Base-by-base conservation (phyloP, 2,113 vertebrate species). In the Tachycineta bicolor region DNA sequence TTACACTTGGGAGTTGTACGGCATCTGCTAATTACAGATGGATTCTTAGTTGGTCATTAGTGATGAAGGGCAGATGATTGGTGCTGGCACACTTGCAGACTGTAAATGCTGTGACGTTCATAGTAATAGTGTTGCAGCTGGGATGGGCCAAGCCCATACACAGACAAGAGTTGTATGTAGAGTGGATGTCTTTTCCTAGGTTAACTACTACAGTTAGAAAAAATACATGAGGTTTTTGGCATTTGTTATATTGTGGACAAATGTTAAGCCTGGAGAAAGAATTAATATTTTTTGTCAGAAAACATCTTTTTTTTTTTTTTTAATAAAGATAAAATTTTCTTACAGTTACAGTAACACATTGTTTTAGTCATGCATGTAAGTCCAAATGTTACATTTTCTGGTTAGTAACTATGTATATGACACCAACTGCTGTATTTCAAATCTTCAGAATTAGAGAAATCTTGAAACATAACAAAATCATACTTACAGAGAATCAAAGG, bases 1-100 rank as follows among this genome's bases (percentile, higher is more conserved):
- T 83, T 88, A 59, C 47, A 22, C 9, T 2, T 50, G 79, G 89
- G 80, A 90, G 68, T 78, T 86, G 76, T 75, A 74, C 8, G 16
- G 83, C 68, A 75, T 81, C 68, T 94, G 56, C 28, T 90, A 90
- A 86, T 97, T 96, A 92, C 31, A 87, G 88, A 53, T 31, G 56
- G 83, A 68, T 75, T 83, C 64, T 52, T 69, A 77, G 67, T 83
- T 86, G 68, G 52, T 85, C 47, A 41, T 65, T 58, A 39, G 76
- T 34, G 44, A 56, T 53, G 60, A 64, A 78, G 56, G 47, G 76
- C 34, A 60, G 79, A 60, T 86, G 76, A 78, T 7, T 79, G 55
- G 83, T 92, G 56, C 46, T 84, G 69, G 44, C 53, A 17, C 67
- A n/a, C 11, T 52, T 68, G 50, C 31, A 68, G 58, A 64, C 68